A percentile compares a stretch with the other conserved stretches of the same genome.
Evolutionary conservation across 2,888 invertebrate species (phyloP).

Genomic region (Agonopterix heracliana): DNA sequence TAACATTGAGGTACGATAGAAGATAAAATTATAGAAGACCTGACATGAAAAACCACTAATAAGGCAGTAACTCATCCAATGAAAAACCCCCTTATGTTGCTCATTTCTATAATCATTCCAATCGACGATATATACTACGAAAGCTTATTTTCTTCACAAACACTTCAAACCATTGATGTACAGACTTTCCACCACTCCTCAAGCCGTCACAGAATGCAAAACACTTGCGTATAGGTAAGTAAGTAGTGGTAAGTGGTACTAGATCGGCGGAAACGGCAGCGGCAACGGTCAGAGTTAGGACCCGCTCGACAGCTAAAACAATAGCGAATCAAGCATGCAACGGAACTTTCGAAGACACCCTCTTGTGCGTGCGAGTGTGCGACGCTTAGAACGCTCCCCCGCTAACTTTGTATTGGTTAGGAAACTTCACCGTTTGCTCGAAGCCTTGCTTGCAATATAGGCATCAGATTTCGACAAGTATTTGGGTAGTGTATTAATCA

Average conservation of each 20-base stretch:
- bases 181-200: no score
- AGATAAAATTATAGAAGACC: no score
- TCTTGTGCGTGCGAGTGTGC: conserved; percentile 70
- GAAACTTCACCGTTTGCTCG: conserved; percentile 55
- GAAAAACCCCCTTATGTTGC: no score
- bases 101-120: no score
- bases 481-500: not conserved
- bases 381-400: conserved; percentile 57
- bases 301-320: conserved; percentile 59
- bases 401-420: conserved; percentile 69
- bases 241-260: not conserved
- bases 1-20: no score
- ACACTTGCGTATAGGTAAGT: conserved; percentile 48
- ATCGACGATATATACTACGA: no score
- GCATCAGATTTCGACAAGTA: conserved; percentile 28
- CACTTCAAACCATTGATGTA: no score
- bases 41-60: no score
- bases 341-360: conserved; percentile 66
- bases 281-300: conserved; percentile 59
- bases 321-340: conserved; percentile 72
- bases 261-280: conserved; percentile 29
- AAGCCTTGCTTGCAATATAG: conserved; percentile 28
- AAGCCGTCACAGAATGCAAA: conserved; percentile 27
- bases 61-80: no score
- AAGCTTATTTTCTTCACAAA: no score